phyloP scores from a whole-genome alignment of 2,888 invertebrate genomes.

The Noctua pronuba region DNA sequence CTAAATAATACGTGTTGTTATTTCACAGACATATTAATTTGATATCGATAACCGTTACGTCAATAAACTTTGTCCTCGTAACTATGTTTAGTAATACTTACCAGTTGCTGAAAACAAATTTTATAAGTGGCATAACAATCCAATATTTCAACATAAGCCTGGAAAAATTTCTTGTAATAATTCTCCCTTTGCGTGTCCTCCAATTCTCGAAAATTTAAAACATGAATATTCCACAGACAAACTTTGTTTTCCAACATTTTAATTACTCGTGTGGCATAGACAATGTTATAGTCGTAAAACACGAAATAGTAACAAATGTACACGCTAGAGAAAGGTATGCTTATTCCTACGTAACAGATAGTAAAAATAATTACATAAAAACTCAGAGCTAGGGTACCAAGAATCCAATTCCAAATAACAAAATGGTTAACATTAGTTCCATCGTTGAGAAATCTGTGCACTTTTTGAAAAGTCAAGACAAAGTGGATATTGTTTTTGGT shows the following conservation, averaged over 20 bases:
- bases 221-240: conserved; percentile 13
- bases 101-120: conserved; percentile 24
- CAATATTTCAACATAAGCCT: conserved; percentile 36
- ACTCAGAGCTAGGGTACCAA: not conserved
- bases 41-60: not conserved
- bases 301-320: not conserved
- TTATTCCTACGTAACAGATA: not conserved
- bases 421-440: conserved; percentile 7
- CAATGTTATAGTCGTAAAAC: conserved; percentile 27
- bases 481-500: conserved; percentile 22
- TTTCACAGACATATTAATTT: not conserved
- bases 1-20: not conserved
- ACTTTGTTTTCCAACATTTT: conserved; percentile 20
- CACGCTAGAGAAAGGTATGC: not conserved
- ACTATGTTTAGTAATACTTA: conserved; percentile 3
- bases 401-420: conserved; percentile 41
- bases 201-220: not conserved
- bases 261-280: conserved; percentile 22
- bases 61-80: not conserved
- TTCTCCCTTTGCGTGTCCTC: not conserved
- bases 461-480: conserved; percentile 34
- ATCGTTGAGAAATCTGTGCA: conserved; percentile 36
- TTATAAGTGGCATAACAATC: conserved; percentile 37
- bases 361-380: not conserved
- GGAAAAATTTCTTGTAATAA: conserved; percentile 11